Conservation (phyloP, 2,888 invertebrate species). For the Agrilus cyanescens region DNA sequence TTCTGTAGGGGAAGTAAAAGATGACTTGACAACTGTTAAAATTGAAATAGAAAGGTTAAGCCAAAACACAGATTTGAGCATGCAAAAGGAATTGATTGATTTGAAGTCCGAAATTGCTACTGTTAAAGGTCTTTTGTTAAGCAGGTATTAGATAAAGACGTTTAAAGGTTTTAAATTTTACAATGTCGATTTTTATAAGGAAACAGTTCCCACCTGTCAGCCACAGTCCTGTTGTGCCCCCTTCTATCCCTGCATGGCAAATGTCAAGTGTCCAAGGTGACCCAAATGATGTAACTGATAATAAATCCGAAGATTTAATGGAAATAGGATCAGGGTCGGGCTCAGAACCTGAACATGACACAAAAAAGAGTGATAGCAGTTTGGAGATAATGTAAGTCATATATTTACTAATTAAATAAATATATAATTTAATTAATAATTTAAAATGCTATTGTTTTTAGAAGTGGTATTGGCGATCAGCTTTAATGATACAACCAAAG, state of each 20-base stretch:
- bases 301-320: slow-evolving; percentile 40
- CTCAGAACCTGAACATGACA: slow-evolving; percentile 56
- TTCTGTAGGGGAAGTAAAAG: slow-evolving; percentile 47
- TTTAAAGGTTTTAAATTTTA: slow-evolving; percentile 1
- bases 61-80: slow-evolving; percentile 34
- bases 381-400: slow-evolving; percentile 57
- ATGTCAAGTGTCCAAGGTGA: slow-evolving; percentile 47
- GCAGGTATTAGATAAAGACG: slow-evolving; percentile 38
- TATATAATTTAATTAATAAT: background rate
- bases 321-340: slow-evolving; percentile 46
- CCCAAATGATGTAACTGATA: slow-evolving; percentile 30
- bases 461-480: background rate
- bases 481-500: no score
- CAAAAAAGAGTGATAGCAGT: slow-evolving; percentile 65
- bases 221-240: slow-evolving; percentile 46
- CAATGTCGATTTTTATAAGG: slow-evolving; percentile 32
- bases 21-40: slow-evolving; percentile 52
- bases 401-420: background rate
- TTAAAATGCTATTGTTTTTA: slow-evolving; percentile 1
- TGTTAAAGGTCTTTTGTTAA: slow-evolving; percentile 60
- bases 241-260: slow-evolving; percentile 75
- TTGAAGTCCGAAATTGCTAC: slow-evolving; percentile 59
- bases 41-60: slow-evolving; percentile 47
- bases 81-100: slow-evolving; percentile 50
- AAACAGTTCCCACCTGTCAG: slow-evolving; percentile 67